phyloP scores from a whole-genome alignment of 2,888 invertebrate genomes.

The Eustalomyia histrio region DNA sequence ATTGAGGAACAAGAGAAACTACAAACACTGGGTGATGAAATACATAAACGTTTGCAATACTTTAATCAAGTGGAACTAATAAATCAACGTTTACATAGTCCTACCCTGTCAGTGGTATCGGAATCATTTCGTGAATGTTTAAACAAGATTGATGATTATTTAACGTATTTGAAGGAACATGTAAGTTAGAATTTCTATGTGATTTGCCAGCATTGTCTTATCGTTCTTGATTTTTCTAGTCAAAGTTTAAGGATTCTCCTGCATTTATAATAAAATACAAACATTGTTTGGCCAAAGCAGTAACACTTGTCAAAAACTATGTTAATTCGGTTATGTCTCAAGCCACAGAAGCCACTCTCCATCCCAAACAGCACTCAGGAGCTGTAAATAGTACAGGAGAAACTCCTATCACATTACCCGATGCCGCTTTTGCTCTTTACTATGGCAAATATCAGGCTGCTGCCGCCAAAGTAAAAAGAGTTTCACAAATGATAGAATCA shows the following conservation, averaged over 20 bases:
- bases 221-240: slow-evolving; percentile 79
- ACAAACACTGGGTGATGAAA: slow-evolving; percentile 88
- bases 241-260: slow-evolving; percentile 91
- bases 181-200: slow-evolving; percentile 80
- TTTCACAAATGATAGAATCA: slow-evolving; percentile 90
- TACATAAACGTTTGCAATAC: slow-evolving; percentile 89
- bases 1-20: slow-evolving; percentile 92
- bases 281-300: slow-evolving; percentile 89
- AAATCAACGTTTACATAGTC: slow-evolving; percentile 88
- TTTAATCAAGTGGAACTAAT: slow-evolving; percentile 92
- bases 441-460: slow-evolving; percentile 97
- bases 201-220: too few species aligned
- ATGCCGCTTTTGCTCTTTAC: slow-evolving; percentile 89
- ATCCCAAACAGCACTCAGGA: slow-evolving; percentile 73
- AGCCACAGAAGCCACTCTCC: slow-evolving; percentile 87
- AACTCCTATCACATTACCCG: slow-evolving; percentile 77
- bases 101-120: slow-evolving; percentile 90
- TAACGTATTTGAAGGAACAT: slow-evolving; percentile 90
- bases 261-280: slow-evolving; percentile 91
- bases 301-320: slow-evolving; percentile 89
- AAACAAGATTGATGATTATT: slow-evolving; percentile 91
- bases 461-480: slow-evolving; percentile 89
- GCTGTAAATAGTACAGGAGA: slow-evolving; percentile 69
- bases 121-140: slow-evolving; percentile 91
- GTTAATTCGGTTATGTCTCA: slow-evolving; percentile 87